A percentile compares a stretch with the other conserved stretches of the same genome.
These are phyloP conservation scores for Fulica atra DNA, from an alignment of 2,113 vertebrate species.

Conservation along the genomic window DNA sequence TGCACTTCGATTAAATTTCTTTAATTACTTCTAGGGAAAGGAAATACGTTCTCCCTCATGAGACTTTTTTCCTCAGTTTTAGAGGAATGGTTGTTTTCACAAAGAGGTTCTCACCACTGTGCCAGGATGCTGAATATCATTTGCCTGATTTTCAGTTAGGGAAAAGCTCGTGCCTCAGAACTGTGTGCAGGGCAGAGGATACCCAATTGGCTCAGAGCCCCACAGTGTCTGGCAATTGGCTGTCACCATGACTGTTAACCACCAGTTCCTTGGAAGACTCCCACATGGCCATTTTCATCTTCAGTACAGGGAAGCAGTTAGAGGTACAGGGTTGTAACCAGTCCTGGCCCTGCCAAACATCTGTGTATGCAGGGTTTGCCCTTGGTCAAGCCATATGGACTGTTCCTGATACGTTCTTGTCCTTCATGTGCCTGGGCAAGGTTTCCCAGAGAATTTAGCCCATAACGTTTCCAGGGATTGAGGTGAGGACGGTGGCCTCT, in stretches of 20 bases:
- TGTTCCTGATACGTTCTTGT: not conserved
- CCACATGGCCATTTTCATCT: not conserved
- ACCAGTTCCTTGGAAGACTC: rapidly evolving
- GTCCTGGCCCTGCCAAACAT: not conserved
- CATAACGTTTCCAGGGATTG: not conserved
- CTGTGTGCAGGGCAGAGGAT: too few relatives aligned
- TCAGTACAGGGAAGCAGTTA: rapidly evolving
- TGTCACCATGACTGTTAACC: not conserved
- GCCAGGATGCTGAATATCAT: too few relatives aligned
- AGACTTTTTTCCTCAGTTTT: not conserved
- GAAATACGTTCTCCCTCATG: not conserved
- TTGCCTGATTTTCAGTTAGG: not conserved
- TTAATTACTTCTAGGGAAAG: not conserved
- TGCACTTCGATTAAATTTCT: not conserved
- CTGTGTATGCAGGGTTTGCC: not conserved
- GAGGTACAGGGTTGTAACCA: not conserved
- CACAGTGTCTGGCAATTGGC: rapidly evolving
- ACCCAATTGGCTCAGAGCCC: not conserved
- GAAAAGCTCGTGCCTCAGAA: not conserved
- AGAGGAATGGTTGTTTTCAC: rapidly evolving
- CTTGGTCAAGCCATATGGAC: not conserved
- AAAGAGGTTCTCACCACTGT: not conserved
- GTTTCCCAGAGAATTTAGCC: not conserved
- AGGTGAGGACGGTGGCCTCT: not conserved
- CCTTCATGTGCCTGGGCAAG: not conserved